Base-by-base conservation (phyloP, 1,140 invertebrate genomes). In the Pogonognathellus flavescens region DNA sequence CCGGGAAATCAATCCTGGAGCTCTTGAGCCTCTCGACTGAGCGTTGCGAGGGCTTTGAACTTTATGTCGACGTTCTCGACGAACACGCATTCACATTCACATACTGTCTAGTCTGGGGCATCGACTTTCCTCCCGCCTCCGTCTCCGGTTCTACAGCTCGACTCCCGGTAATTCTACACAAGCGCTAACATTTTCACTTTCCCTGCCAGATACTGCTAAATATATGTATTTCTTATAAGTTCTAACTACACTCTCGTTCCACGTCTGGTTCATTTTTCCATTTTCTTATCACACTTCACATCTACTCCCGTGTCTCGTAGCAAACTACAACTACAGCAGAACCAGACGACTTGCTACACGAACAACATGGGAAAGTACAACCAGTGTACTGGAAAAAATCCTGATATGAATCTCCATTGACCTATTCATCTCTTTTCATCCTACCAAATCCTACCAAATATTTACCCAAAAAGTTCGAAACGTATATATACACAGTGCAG, bases 31-130 rank as follows among this genome's bases (percentile, higher is more conserved):
- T 76, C 70, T 76, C 70, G 70, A 41, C 70, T 76, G 70, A 76
- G 82, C 52, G 82, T 62, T 62, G 76, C n/a, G 84, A 85, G 84
- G 84, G 84, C 84, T 85, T 85, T 85, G 84, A 85, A 85, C 84
- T 85, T 82, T 85, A 52, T 57, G 50, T 49, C 55, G 31, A 41
- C 31, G 70, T 84, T 60, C 50, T 84, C 84, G 55, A 76, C 83
- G 53, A 84, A 50, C 72, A 84, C 84, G 84, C 72, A 70, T 80
- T 52, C 70, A 66, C 72, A 60, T 57, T 52, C 84, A 82, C 84
- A 85, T 80, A 81, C 84, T 62, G 84, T 85, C 84, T 85, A 59
- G 80, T 53, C 70, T 85, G 72, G 84, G 84, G 55, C 84, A 85
- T 60, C 84, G 84, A 85, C 84, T 85, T 80, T 50, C 72, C 57